A percentile compares a stretch with the other conserved stretches of the same genome.
Evolutionary conservation across 2,113 vertebrate genomes (phyloP).

Genomic region (Oryzias woworae): DNA sequence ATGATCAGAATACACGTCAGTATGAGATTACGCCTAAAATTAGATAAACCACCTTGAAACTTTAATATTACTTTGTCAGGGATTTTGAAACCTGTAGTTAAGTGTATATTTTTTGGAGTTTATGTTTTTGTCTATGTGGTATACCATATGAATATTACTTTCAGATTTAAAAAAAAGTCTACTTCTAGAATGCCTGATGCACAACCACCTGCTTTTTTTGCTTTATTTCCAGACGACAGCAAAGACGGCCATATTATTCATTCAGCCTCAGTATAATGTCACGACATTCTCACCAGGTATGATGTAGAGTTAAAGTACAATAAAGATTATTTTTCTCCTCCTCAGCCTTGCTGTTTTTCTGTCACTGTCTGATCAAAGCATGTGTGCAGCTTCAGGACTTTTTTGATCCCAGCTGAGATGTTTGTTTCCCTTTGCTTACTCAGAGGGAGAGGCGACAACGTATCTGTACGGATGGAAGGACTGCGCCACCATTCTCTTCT

Average conservation of each 20-base stretch:
- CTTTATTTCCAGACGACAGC: slow-evolving; percentile 88
- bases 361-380: neutral
- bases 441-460: slow-evolving; percentile 88
- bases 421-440: slow-evolving; percentile 44
- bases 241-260: slow-evolving; percentile 96
- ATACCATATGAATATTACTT: too few species aligned
- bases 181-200: neutral
- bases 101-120: too few species aligned
- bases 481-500: slow-evolving; percentile 91
- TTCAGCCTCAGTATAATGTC: slow-evolving; percentile 96
- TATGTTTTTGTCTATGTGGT: too few species aligned
- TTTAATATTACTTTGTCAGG: too few species aligned
- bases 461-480: slow-evolving; percentile 95
- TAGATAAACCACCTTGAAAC: too few species aligned
- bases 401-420: slow-evolving; percentile 15
- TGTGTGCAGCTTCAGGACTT: slow-evolving; percentile 5
- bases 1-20: too few species aligned
- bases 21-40: too few species aligned
- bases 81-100: too few species aligned
- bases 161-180: too few species aligned
- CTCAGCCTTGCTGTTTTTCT: too few species aligned
- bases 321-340: neutral
- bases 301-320: neutral
- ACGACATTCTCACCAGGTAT: slow-evolving; percentile 87
- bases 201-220: slow-evolving; percentile 1